Conservation (phyloP, 2,113 vertebrate species). For the Seriola rivoliana region DNA sequence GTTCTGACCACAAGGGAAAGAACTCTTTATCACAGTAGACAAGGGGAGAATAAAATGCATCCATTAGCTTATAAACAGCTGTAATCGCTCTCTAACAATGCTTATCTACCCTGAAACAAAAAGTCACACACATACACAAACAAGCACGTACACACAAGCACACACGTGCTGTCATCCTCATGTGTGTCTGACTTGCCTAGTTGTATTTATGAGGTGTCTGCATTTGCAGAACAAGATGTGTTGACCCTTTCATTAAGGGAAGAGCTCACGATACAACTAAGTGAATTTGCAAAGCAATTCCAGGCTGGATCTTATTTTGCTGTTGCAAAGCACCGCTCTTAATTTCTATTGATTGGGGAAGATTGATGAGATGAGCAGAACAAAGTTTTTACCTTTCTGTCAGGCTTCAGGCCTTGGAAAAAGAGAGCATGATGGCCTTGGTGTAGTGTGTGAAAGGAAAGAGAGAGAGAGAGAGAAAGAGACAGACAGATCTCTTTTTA, state of each 20-base stretch:
- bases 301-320: slow-evolving; percentile 38
- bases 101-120: not conserved
- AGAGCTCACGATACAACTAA: slow-evolving; percentile 30
- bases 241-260: slow-evolving; percentile 52
- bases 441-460: slow-evolving; percentile 38
- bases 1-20: slow-evolving; percentile 25
- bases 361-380: slow-evolving; percentile 48
- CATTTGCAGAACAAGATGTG: slow-evolving; percentile 39
- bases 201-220: slow-evolving; percentile 5
- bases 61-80: slow-evolving; percentile 56
- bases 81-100: slow-evolving; percentile 9
- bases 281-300: slow-evolving; percentile 55
- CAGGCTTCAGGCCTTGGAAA: slow-evolving; percentile 24
- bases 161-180: not conserved
- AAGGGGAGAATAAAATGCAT: slow-evolving; percentile 50
- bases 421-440: not conserved
- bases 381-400: slow-evolving; percentile 41
- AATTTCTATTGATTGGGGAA: slow-evolving; percentile 64
- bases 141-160: not conserved
- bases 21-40: slow-evolving; percentile 47
- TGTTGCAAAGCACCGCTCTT: slow-evolving; percentile 58
- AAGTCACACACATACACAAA: not conserved
- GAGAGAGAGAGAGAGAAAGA: slow-evolving; percentile 7
- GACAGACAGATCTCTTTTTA: slow-evolving; percentile 13
- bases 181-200: not conserved